phyloP scores from a whole-genome alignment of 2,888 invertebrate species.

The Siphlonurus alternatus region DNA sequence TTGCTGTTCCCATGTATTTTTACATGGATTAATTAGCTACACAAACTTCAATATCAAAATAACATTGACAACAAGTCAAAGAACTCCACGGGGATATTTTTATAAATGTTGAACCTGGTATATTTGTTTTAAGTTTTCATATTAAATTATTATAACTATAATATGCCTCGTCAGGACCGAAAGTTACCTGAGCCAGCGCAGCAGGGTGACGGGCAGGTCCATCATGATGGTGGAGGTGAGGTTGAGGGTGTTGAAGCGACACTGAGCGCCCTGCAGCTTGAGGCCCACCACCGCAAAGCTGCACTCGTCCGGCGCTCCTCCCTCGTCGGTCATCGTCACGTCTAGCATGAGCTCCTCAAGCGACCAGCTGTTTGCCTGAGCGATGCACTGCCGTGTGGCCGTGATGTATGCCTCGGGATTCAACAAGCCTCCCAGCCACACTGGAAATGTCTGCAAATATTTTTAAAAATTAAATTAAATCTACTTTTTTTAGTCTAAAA shows the following conservation, averaged over 20 bases:
- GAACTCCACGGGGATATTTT: too few species aligned
- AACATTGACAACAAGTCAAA: too few species aligned
- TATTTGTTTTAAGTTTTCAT: too few species aligned
- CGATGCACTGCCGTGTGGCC: slow-evolving; percentile 95
- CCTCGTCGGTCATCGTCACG: slow-evolving; percentile 47
- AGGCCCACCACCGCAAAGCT: slow-evolving; percentile 43
- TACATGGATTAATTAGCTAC: too few species aligned
- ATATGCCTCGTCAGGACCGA: too few species aligned
- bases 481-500: too few species aligned
- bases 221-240: slow-evolving; percentile 90
- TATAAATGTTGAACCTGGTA: too few species aligned
- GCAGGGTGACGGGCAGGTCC: slow-evolving; percentile 73
- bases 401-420: slow-evolving; percentile 99
- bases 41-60: too few species aligned
- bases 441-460: slow-evolving; percentile 67
- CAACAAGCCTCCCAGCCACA: slow-evolving; percentile 95
- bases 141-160: too few species aligned
- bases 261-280: slow-evolving; percentile 91
- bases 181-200: slow-evolving; percentile 67
- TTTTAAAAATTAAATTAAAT: too few species aligned
- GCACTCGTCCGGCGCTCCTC: slow-evolving; percentile 27
- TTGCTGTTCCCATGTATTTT: too few species aligned
- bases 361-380: slow-evolving; percentile 92
- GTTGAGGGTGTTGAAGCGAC: slow-evolving; percentile 74
- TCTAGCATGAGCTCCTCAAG: slow-evolving; percentile 86